A percentile compares a stretch with the other conserved stretches of the same genome.
These are phyloP conservation scores for Meloe dianella DNA, from an alignment of 2,888 invertebrate species.

Conservation along the genomic window DNA sequence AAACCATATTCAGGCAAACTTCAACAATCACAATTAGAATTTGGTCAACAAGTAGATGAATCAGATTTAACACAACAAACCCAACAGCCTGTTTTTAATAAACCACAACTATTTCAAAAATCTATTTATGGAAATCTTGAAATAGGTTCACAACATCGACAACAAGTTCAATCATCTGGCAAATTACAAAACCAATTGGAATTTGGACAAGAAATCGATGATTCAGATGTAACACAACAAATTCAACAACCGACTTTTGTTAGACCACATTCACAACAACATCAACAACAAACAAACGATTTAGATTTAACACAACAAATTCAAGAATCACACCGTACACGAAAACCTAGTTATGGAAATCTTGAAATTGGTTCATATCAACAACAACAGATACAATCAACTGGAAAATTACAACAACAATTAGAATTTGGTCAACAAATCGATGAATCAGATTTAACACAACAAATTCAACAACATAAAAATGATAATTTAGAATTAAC, in stretches of 20 bases:
- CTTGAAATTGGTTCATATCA: too few species aligned
- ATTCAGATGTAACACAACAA: conserved; percentile 9
- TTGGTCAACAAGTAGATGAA: conserved; percentile 38
- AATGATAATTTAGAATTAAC: conserved; percentile 16
- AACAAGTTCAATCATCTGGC: conserved; percentile 20
- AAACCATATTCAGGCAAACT: neutral
- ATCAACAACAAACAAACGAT: conserved; percentile 6
- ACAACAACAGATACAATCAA: conserved; percentile 23
- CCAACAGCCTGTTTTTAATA: neutral
- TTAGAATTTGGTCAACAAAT: conserved; percentile 15
- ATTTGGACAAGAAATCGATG: conserved; percentile 38
- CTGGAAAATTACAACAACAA: neutral
- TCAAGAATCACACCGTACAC: neutral
- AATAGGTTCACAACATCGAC: too few species aligned
- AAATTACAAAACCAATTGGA: conserved; percentile 15
- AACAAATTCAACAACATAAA: conserved; percentile 19
- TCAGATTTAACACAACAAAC: neutral
- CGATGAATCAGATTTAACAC: conserved; percentile 27
- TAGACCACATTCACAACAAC: conserved; percentile 33
- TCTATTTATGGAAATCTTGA: neutral
- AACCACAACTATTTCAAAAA: neutral
- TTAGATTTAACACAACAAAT: conserved; percentile 21
- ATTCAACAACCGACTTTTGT: neutral
- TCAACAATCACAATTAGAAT: conserved; percentile 16
- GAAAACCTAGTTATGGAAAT: neutral